Base-by-base conservation (phyloP, 64 coral and sea anemone genomes). In the Trachythela sp. region DNA sequence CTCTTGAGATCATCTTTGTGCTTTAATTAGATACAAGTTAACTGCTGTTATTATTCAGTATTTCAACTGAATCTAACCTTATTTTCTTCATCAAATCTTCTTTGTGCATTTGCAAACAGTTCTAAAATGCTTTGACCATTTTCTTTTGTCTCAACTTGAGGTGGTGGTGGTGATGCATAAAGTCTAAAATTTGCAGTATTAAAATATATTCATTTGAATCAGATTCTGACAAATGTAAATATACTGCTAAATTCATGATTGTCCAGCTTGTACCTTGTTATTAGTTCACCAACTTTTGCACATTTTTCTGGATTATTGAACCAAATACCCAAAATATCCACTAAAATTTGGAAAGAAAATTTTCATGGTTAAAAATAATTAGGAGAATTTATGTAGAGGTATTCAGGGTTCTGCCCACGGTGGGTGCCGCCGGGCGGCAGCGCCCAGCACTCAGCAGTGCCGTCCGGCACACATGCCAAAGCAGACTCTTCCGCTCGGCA, bases 261-360 rank as follows among this genome's bases (percentile, higher is more conserved):
- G 75, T 80, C 34, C 4, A 30, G 11, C 34, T 15, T 80, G 34
- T 37, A 98, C 95, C 39, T 92, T 83, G 76, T 91, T 42, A 98
- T 72, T 9, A 91, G 52, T 8, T 68, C 87, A 2, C 92, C 93
- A 76, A 98, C 40, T 84, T 93, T 90, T 45, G 33, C 58, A 91
- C 95, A 98, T 41, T 98, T 93, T 30, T 64, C 85, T 30, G 20
- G 48, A 70, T 94, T 91, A 84, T 98, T 94, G 67, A 98, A 98
- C 95, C 95, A 98, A 71, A 98, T 98, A 32, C 95, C 95, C 92
- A 89, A 94, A 91, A 98, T 98, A 31, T 88, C 95, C 84, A 83
- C 95, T 98, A 49, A 58, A 72, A 89, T 36, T 84, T 85, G 36
- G n/a, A n/a, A 34, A 52, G 84, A 54, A 52, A 87, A 87, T 27